Evolutionary conservation across 2,797 vertebrate genomes (phyloP).

Genomic region (Chromis chromis): DNA sequence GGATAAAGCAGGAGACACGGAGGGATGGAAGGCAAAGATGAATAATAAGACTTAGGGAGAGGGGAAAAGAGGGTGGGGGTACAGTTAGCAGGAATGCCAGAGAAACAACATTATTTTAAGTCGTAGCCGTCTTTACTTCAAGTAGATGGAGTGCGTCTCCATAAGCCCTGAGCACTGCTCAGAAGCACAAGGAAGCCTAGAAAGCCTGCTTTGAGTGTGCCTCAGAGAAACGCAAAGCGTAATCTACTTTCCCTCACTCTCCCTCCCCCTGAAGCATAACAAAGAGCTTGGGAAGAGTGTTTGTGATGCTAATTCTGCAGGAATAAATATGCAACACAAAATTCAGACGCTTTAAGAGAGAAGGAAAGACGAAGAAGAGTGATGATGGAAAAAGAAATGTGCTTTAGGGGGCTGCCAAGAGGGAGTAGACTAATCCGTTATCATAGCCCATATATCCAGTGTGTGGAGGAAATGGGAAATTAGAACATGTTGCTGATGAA

Average conservation of each 20-base stretch:
- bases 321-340: conserved; percentile 77
- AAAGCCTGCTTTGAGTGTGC: conserved; percentile 71
- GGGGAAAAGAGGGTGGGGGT: conserved; percentile 5
- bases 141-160: conserved; percentile 58
- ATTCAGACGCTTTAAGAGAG: conserved; percentile 64
- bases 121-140: conserved; percentile 53
- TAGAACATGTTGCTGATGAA: conserved; percentile 52
- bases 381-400: conserved; percentile 55
- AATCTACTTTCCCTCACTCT: conserved; percentile 74
- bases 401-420: conserved; percentile 55
- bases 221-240: conserved; percentile 65
- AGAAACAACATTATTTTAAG: conserved; percentile 62
- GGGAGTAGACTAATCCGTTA: conserved; percentile 59
- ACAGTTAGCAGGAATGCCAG: conserved; percentile 44
- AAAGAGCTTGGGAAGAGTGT: conserved; percentile 70
- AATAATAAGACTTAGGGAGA: conserved; percentile 41
- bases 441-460: conserved; percentile 41
- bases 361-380: conserved; percentile 51
- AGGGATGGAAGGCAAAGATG: conserved; percentile 11
- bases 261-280: conserved; percentile 72
- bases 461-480: conserved; percentile 43
- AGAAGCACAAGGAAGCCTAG: conserved; percentile 66
- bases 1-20: conserved; percentile 3
- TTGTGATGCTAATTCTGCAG: conserved; percentile 80
- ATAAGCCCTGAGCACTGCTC: conserved; percentile 68